Percentiles rank a stretch among this genome's conserved stretches.
Evolutionary conservation across 1,140 invertebrate genomes (phyloP).

Genomic region (Trissolcus basalis): DNA sequence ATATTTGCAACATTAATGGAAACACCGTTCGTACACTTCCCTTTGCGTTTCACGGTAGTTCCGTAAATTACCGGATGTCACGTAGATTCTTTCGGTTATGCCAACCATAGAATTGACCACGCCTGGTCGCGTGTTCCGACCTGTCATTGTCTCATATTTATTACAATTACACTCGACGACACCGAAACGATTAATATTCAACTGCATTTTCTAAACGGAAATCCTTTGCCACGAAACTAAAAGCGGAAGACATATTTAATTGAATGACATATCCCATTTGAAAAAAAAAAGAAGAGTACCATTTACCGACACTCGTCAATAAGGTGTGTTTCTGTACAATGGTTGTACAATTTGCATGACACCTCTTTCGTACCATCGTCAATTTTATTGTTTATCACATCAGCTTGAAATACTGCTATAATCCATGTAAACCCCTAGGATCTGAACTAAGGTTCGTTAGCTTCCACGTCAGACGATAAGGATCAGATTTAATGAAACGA

Average conservation of each 20-base stretch:
- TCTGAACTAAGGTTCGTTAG: slow-evolving; percentile 58
- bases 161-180: slow-evolving; percentile 56
- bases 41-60: slow-evolving; percentile 10
- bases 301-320: too few species aligned
- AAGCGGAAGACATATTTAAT: too few species aligned
- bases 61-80: slow-evolving; percentile 62
- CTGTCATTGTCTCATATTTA: slow-evolving; percentile 28
- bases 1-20: slow-evolving; percentile 14
- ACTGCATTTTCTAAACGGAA: background rate
- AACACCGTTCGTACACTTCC: slow-evolving; percentile 3
- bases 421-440: slow-evolving; percentile 54
- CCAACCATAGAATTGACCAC: slow-evolving; percentile 48
- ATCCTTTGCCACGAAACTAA: background rate
- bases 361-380: slow-evolving; percentile 61
- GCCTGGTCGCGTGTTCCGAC: slow-evolving; percentile 31
- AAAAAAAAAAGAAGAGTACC: too few species aligned
- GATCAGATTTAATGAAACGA: slow-evolving; percentile 60
- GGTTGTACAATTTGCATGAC: slow-evolving; percentile 19
- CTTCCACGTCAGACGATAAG: slow-evolving; percentile 58
- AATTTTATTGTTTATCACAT: slow-evolving; percentile 71
- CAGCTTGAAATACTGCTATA: slow-evolving; percentile 53
- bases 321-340: too few species aligned
- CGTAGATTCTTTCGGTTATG: slow-evolving; percentile 47
- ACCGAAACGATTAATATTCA: slow-evolving; percentile 59
- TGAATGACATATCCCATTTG: too few species aligned